Evolutionary conservation across 2,113 vertebrate species (phyloP).

Genomic region (Larimichthys crocea): DNA sequence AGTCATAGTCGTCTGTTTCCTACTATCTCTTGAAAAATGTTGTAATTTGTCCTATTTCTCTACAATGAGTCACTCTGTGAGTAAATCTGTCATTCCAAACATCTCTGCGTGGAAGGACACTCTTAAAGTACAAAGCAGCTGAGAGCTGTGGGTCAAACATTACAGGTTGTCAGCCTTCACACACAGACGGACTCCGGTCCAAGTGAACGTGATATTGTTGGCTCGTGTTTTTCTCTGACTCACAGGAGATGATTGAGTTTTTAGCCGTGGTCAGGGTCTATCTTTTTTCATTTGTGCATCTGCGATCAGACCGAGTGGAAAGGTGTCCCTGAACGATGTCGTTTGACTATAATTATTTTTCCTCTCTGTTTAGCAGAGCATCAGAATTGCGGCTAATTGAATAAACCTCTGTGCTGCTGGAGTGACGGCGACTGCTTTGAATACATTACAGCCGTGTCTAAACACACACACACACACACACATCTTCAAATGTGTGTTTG

Average conservation of each 20-base stretch:
- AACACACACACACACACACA: conserved; percentile 11
- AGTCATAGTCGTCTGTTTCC: conserved; percentile 17
- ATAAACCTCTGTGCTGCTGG: conserved; percentile 41
- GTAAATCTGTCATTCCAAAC: neutral
- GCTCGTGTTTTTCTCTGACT: neutral
- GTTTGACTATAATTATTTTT: conserved; percentile 52
- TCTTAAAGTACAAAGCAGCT: neutral
- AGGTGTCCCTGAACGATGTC: conserved; percentile 45
- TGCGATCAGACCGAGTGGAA: conserved; percentile 47
- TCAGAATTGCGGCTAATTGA: conserved; percentile 54
- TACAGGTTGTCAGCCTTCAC: neutral
- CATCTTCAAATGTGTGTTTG: conserved; percentile 7
- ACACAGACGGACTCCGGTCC: neutral
- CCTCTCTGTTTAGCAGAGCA: conserved; percentile 63
- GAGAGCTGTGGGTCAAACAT: neutral
- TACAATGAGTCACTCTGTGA: neutral
- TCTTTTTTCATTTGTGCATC: conserved; percentile 42
- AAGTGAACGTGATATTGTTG: neutral
- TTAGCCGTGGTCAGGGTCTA: conserved; percentile 2
- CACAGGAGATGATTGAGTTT: conserved; percentile 33
- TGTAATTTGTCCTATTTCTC: conserved; percentile 2
- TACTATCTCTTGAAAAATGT: neutral
- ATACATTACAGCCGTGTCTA: conserved; percentile 16
- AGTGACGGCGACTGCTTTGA: neutral
- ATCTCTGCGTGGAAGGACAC: neutral